Evolutionary conservation across 2,113 vertebrate species (phyloP), one percentile per base, ranked within the genome.

Genomic region (Laterallus jamaicensis): DNA sequence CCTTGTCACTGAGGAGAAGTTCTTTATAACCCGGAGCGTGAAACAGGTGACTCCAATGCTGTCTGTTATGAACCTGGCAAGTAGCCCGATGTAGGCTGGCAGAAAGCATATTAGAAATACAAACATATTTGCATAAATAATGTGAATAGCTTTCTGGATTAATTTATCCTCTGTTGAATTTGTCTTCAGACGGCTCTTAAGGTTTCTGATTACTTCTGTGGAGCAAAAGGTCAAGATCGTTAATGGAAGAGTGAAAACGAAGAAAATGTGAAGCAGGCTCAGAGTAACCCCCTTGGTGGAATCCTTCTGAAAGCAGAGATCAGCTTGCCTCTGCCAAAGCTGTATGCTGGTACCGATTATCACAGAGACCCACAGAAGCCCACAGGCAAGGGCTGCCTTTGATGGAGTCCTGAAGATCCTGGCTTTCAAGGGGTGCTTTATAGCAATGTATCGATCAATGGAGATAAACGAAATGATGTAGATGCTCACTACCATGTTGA

Each of bases 31-130:
- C 8, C 11, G 9, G 10, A 67, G 63, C 25, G 62, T 3, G 8
- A 47, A 70, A 8, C 98, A 98, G 21, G 60, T 17, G 11, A 31
- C 7, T 11, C 15, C 32, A 0, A 21, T 0, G 0, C 4, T 60
- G 17, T 91, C 67, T 17, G 64, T 10, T 42, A 92, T 35, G 9
- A 91, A 10, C 16, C n/a, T 75, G 35, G 80, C 17, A 0, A 97
- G 89, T 47, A 97, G 7, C 10, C 86, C 96, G n/a, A 97, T 18
- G 20, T 90, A 92, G 42, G 97, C 19, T 1, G 98, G 98, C 39
- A 97, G 69, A 77, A 98, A 98, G 58, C 98, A 98, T 50, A 98
- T 4, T 10, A 98, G 37, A 25, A 98, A 98, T 39, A 98, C 92
- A 0, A 25, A n/a, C 91, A 98, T 77, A 49, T 98, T 98, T 9